phyloP scores from a whole-genome alignment of 2,888 invertebrate species.

The Asteroscopus sphinx region DNA sequence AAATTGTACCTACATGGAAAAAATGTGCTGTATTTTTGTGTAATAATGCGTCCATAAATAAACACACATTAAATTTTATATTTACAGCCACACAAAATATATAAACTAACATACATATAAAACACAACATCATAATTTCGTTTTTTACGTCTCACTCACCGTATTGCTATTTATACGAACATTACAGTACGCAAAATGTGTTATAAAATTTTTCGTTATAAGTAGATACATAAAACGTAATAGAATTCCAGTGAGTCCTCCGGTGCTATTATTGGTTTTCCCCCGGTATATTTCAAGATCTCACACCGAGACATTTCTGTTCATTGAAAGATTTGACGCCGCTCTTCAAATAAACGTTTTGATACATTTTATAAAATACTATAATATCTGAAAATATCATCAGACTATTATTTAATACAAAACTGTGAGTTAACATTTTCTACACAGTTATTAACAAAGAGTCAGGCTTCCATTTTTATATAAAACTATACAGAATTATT shows the following conservation, averaged over 20 bases:
- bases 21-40: neutral
- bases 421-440: too few species aligned
- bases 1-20: neutral
- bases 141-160: slow-evolving; percentile 46
- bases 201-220: slow-evolving; percentile 49
- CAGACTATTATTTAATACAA: too few species aligned
- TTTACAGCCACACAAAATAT: slow-evolving; percentile 37
- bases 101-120: slow-evolving; percentile 32
- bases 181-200: slow-evolving; percentile 48
- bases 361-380: too few species aligned
- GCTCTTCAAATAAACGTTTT: slow-evolving; percentile 9
- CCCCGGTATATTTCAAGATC: slow-evolving; percentile 49
- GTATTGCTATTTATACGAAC: slow-evolving; percentile 47
- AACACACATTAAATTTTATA: slow-evolving; percentile 31
- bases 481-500: too few species aligned
- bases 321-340: slow-evolving; percentile 49
- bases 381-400: too few species aligned
- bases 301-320: slow-evolving; percentile 46
- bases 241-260: slow-evolving; percentile 53
- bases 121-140: slow-evolving; percentile 50
- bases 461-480: too few species aligned
- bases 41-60: slow-evolving; percentile 29
- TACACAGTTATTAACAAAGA: too few species aligned
- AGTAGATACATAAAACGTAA: slow-evolving; percentile 46
- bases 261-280: slow-evolving; percentile 58